A percentile compares a stretch with the other conserved stretches of the same genome.
phyloP scores from a whole-genome alignment of 2,797 vertebrate species.

The Bradypodion pumilum region DNA sequence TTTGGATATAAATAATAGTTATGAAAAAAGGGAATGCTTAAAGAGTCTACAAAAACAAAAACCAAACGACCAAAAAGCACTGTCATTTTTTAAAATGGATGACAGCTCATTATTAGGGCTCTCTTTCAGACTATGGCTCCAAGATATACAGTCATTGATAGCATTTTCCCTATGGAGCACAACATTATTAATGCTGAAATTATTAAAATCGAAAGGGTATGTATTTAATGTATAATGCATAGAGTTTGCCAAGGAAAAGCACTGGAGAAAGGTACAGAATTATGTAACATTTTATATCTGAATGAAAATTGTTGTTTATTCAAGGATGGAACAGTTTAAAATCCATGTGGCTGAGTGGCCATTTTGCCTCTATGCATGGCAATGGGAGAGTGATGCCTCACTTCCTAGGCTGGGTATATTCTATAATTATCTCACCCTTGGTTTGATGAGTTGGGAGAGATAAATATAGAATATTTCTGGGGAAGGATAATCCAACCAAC shows the following conservation, averaged over 20 bases:
- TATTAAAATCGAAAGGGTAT: slow-evolving; percentile 44
- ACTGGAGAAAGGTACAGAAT: slow-evolving; percentile 33
- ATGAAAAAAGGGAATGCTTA: neutral
- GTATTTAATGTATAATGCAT: slow-evolving; percentile 37
- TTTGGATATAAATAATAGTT: neutral
- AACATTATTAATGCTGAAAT: slow-evolving; percentile 60
- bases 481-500: too few relatives aligned
- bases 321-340: neutral
- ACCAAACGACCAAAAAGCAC: neutral
- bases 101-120: slow-evolving; percentile 42
- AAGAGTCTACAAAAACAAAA: neutral
- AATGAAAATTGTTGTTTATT: neutral
- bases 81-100: slow-evolving; percentile 30
- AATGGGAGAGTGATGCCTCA: too few relatives aligned
- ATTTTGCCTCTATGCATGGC: too few relatives aligned
- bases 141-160: slow-evolving; percentile 25
- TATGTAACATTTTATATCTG: slow-evolving; percentile 32
- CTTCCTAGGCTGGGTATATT: too few relatives aligned
- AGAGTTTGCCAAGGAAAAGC: slow-evolving; percentile 43
- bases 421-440: too few relatives aligned
- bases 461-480: too few relatives aligned
- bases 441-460: too few relatives aligned
- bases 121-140: neutral
- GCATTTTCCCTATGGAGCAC: slow-evolving; percentile 20
- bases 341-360: too few relatives aligned